A percentile compares a stretch with the other conserved stretches of the same genome.
phyloP scores from a whole-genome alignment of 1,140 invertebrate genomes.

The Zaprionus taronus region DNA sequence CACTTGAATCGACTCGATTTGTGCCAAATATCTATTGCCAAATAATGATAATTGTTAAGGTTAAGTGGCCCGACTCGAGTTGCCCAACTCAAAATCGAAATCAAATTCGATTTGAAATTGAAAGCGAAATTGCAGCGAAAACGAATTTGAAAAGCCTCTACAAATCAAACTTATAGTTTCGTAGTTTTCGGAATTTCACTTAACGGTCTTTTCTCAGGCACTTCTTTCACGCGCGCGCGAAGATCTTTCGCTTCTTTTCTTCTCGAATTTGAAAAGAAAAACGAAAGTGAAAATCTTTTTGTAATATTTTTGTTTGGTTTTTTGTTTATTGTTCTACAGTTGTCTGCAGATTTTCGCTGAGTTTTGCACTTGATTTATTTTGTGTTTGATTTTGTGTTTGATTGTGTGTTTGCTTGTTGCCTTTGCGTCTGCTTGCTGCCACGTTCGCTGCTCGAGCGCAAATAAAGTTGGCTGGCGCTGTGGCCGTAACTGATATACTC shows the following conservation, averaged over 20 bases:
- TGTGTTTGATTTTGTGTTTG: conserved; percentile 33
- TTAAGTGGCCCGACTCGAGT: conserved; percentile 68
- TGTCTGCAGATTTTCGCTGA: conserved; percentile 13
- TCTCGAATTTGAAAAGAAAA: background rate
- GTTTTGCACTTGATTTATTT: conserved; percentile 26
- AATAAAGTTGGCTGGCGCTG: conserved; percentile 70
- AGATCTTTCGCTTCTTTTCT: conserved; percentile 11
- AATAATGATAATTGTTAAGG: conserved; percentile 80
- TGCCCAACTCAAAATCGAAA: conserved; percentile 63
- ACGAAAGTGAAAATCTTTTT: background rate
- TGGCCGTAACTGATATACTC: conserved; percentile 82
- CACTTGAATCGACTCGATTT: conserved; percentile 63
- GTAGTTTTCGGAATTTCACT: conserved; percentile 20
- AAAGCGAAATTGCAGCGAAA: conserved; percentile 18
- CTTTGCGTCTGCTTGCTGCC: conserved; percentile 63
- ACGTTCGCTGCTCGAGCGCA: conserved; percentile 81
- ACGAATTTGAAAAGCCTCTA: conserved; percentile 10
- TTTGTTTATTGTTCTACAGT: conserved; percentile 15
- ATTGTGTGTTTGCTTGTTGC: conserved; percentile 45
- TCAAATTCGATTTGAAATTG: conserved; percentile 35
- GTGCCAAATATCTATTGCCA: conserved; percentile 70
- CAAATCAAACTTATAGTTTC: background rate
- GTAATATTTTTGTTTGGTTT: background rate
- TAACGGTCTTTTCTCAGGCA: background rate
- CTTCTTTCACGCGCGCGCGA: conserved; percentile 1